Evolutionary conservation across 1,140 invertebrate genomes (phyloP), one percentile per base, ranked within the genome.

Genomic region (Conus betulinus): DNA sequence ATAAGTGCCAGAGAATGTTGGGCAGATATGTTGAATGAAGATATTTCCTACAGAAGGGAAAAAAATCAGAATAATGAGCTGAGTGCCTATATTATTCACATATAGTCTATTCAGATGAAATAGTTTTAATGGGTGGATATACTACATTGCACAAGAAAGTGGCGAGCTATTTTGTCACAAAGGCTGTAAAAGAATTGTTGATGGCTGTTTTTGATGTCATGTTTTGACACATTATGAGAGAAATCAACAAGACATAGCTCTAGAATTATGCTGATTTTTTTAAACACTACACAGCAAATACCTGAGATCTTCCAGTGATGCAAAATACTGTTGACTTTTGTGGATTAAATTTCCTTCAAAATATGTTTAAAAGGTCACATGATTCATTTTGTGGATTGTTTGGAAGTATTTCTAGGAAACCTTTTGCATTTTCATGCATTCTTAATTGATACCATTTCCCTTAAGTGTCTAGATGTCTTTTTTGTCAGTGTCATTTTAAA

Each of bases 271-370:
- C 84, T 88, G 71, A 85, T 27, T 78, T 88, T 85, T 85, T 63
- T 27, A 63, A 84, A 53, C 57, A 67, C 53, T n/a, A n/a, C 63
- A 84, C 76, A 87, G 88, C 88, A 89, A 89, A 86, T 89, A 87
- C 81, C 63, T 84, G 67, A 23, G 88, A 87, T 89, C 88, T 89
- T 89, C 88, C 88, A 89, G 84, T 84, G 86, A 89, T 89, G 88
- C 88, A 89, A 89, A 57, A 86, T 89, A 82, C 88, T 89, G 88
- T 87, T 89, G 76, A 89, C 53, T 87, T 85, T 82, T 88, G 81
- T 67, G 78, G 81, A 88, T 81, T 27, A 82, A 82, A 78, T 79
- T 87, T 85, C 25, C 84, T 74, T 88, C 78, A 88, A 83, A 79
- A 88, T 82, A 83, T 88, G 87, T 88, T 88, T 67, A 88, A 87